These are phyloP conservation scores for Urocitellus parryii DNA, from an alignment of 2,113 vertebrate species.

Conservation along the genomic window DNA sequence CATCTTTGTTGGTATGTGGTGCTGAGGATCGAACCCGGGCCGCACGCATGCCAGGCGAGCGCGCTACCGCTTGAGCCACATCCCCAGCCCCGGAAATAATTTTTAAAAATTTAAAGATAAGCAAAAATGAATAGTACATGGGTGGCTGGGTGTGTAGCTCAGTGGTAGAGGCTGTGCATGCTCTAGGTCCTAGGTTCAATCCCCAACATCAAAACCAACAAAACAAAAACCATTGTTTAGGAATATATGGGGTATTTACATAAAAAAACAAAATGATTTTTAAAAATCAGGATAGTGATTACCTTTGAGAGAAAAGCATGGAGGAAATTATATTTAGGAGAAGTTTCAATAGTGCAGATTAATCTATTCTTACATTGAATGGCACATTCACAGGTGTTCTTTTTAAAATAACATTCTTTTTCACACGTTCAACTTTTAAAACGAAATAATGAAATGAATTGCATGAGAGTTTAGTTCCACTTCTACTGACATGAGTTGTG, in stretches of 20 bases:
- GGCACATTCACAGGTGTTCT: not conserved
- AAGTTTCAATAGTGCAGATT: not conserved
- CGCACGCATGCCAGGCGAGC: no score
- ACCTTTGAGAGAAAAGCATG: not conserved
- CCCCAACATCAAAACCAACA: not conserved
- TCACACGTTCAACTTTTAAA: not conserved
- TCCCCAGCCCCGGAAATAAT: not conserved
- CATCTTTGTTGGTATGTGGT: no score
- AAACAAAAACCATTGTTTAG: not conserved
- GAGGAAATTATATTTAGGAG: not conserved
- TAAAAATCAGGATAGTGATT: not conserved
- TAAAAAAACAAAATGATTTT: not conserved
- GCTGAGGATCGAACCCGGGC: no score
- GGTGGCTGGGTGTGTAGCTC: not conserved
- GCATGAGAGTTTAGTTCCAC: not conserved
- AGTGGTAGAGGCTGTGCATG: not conserved
- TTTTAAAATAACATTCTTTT: not conserved
- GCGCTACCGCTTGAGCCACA: no score
- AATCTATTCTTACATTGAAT: not conserved
- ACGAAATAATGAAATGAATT: slow-evolving; percentile 12
- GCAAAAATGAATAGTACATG: not conserved
- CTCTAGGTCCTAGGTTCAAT: not conserved
- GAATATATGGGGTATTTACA: not conserved
- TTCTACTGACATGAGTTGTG: not conserved
- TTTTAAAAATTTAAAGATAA: slow-evolving; percentile 49